Evolutionary conservation across 1,140 invertebrate genomes (phyloP).

Genomic region (Arctopsyche grandis): DNA sequence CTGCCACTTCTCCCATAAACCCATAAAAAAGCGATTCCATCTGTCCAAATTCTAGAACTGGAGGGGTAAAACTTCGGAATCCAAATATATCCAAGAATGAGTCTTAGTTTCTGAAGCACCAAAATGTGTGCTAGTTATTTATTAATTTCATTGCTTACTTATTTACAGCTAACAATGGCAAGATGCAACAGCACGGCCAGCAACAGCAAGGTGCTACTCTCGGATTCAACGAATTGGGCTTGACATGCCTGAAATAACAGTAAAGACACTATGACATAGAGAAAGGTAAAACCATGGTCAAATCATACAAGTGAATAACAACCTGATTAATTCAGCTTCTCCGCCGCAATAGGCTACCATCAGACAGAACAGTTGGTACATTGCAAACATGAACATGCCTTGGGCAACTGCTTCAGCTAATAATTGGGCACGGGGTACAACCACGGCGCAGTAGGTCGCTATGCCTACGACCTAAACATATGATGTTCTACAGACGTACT

Average conservation of each 20-base stretch:
- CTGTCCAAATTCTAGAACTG: no score
- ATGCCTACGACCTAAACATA: slow-evolving; percentile 66
- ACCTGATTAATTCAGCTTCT: slow-evolving; percentile 67
- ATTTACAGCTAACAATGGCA: slow-evolving; percentile 66
- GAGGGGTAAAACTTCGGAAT: no score
- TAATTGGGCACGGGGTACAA: slow-evolving; percentile 70
- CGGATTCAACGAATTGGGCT: slow-evolving; percentile 64
- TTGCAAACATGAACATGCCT: slow-evolving; percentile 69
- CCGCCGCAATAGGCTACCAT: slow-evolving; percentile 72
- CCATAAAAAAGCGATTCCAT: no score
- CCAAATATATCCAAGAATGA: no score
- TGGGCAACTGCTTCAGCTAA: slow-evolving; percentile 72
- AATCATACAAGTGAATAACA: slow-evolving; percentile 36
- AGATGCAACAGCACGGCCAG: slow-evolving; percentile 71
- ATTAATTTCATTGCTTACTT: slow-evolving; percentile 62
- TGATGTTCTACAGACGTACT: slow-evolving; percentile 31
- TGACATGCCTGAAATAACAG: slow-evolving; percentile 57
- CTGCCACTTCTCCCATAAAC: no score
- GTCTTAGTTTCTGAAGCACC: no score
- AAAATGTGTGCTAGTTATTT: not conserved
- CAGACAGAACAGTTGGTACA: slow-evolving; percentile 72
- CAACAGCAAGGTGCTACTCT: slow-evolving; percentile 71
- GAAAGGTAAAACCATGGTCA: not conserved
- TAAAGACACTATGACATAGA: not conserved
- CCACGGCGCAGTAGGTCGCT: slow-evolving; percentile 66